Conservation (phyloP, 2,113 vertebrate species). For the Pygoscelis adeliae region DNA sequence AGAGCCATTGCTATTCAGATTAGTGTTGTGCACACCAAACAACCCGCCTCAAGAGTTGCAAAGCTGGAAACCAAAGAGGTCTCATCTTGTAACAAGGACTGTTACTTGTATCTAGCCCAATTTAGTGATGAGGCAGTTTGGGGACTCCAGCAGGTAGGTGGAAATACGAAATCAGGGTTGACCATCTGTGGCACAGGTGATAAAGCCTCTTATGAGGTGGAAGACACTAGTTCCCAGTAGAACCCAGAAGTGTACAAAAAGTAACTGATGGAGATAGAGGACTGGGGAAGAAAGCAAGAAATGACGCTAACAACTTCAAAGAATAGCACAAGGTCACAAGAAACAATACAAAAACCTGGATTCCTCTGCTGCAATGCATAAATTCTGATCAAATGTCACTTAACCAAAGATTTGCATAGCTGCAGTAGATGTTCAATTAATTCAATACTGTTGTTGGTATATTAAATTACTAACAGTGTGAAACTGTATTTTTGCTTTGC, state of each 20-base stretch:
- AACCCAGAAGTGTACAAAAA: not conserved
- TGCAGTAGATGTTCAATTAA: not conserved
- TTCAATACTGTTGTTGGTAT: not conserved
- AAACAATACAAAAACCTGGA: not conserved
- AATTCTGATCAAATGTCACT: not conserved
- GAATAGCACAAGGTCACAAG: not conserved
- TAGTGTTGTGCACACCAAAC: rapidly evolving
- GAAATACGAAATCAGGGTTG: not conserved
- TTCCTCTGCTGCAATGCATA: not conserved
- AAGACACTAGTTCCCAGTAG: not conserved
- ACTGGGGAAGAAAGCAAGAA: not conserved
- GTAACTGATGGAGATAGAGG: not conserved
- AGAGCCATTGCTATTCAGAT: not conserved
- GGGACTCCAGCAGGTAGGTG: rapidly evolving
- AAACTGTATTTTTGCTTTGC: not conserved
- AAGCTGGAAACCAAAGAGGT: not conserved
- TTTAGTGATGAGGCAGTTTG: not conserved
- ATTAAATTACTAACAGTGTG: not conserved
- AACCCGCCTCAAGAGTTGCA: not conserved
- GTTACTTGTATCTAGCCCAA: not conserved
- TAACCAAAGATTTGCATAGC: not conserved
- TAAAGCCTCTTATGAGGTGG: not conserved
- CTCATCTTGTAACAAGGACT: not conserved
- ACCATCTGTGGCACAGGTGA: not conserved
- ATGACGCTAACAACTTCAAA: not conserved